Evolutionary conservation across 2,888 invertebrate genomes (phyloP).

Genomic region (Neocrepidodera transversa): DNA sequence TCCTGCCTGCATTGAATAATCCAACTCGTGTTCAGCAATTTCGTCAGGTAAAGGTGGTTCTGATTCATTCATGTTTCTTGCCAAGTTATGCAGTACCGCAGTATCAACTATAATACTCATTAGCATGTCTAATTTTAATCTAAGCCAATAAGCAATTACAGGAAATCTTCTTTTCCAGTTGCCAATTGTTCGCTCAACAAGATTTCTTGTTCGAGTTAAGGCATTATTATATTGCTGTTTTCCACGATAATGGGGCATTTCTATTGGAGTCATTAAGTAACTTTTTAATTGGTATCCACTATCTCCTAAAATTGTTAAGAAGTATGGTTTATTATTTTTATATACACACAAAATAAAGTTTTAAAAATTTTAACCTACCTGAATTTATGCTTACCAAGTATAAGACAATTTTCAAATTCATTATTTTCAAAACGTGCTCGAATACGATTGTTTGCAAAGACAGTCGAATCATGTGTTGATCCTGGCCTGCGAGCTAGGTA

Average conservation of each 20-base stretch:
- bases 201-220: constrained; percentile 20
- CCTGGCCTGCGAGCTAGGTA: neutral
- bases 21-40: constrained; percentile 11
- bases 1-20: constrained; percentile 8
- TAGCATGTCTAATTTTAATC: constrained; percentile 20
- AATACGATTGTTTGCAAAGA: neutral
- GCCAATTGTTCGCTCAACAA: constrained; percentile 16
- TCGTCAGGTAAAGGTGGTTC: constrained; percentile 26
- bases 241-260: constrained; percentile 6
- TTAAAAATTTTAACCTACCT: neutral
- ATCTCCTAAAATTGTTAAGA: constrained; percentile 17
- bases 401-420: neutral
- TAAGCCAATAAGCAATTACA: constrained; percentile 25
- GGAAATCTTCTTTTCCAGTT: constrained; percentile 48
- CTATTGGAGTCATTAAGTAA: constrained; percentile 22
- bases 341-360: neutral
- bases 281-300: constrained; percentile 20
- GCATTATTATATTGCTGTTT: constrained; percentile 18
- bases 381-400: neutral
- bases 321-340: neutral
- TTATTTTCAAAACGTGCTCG: neutral
- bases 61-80: constrained; percentile 23
- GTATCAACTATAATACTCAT: constrained; percentile 25
- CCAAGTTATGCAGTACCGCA: constrained; percentile 32
- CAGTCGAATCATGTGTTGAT: neutral